phyloP scores from a whole-genome alignment of 1,140 invertebrate species.

The Aleiodes sp. region DNA sequence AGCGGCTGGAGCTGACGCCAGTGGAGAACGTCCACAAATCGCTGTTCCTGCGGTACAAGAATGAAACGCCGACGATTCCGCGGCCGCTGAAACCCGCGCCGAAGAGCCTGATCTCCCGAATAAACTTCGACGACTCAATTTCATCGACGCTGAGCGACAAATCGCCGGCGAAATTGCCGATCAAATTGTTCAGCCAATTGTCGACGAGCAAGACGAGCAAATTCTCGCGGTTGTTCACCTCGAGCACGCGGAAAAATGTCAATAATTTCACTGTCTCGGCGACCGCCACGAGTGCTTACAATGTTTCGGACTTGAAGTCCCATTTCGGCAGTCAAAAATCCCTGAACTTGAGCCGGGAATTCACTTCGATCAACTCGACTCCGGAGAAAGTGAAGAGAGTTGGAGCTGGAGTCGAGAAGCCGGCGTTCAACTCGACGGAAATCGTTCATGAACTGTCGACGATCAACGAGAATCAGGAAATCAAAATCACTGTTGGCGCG shows the following conservation, averaged over 20 bases:
- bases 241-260: background rate
- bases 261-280: background rate
- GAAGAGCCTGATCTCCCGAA: slow-evolving; percentile 45
- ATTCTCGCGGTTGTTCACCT: slow-evolving; percentile 47
- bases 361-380: background rate
- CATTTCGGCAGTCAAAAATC: slow-evolving; percentile 6
- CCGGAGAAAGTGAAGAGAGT: background rate
- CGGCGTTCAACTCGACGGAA: slow-evolving; percentile 8
- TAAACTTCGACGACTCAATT: slow-evolving; percentile 52
- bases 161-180: slow-evolving; percentile 5
- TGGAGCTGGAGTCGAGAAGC: background rate
- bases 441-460: background rate
- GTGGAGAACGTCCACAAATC: slow-evolving; percentile 49
- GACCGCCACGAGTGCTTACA: slow-evolving; percentile 2
- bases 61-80: slow-evolving; percentile 21
- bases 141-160: slow-evolving; percentile 26
- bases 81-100: slow-evolving; percentile 10
- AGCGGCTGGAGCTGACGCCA: slow-evolving; percentile 50
- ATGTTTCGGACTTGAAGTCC: slow-evolving; percentile 16
- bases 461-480: slow-evolving; percentile 1
- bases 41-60: slow-evolving; percentile 49
- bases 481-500: slow-evolving; percentile 5
- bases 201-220: too few species aligned
- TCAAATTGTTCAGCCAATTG: too few species aligned
- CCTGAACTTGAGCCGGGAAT: background rate